These are phyloP conservation scores for Ciconia maguari DNA, from an alignment of 2,113 vertebrate species.

Conservation along the genomic window DNA sequence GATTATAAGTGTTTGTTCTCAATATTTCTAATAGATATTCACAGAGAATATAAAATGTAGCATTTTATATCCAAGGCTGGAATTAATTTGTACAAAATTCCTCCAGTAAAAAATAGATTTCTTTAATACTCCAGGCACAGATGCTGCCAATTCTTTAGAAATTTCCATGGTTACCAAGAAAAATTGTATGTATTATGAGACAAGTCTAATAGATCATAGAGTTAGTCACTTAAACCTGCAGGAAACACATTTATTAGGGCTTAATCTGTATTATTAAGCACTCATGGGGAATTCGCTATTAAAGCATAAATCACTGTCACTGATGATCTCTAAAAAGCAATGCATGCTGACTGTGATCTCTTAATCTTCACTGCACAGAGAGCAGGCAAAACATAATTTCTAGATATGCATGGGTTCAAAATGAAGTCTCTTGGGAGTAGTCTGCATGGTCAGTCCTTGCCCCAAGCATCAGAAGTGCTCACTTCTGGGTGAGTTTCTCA, in stretches of 20 bases:
- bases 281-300: conserved; percentile 42
- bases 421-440: background rate
- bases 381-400: background rate
- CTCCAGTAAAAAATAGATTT: conserved; percentile 35
- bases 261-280: conserved; percentile 64
- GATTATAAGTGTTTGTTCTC: background rate
- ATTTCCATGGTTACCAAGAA: conserved; percentile 51
- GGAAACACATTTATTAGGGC: conserved; percentile 62
- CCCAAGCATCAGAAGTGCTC: background rate
- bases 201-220: conserved; percentile 46
- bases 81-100: conserved; percentile 48
- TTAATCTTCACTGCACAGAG: background rate
- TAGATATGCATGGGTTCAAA: background rate
- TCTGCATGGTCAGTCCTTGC: background rate
- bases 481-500: background rate
- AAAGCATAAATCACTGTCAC: conserved; percentile 63
- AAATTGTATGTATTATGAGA: conserved; percentile 53
- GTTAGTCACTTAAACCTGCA: conserved; percentile 57
- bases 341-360: background rate
- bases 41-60: conserved; percentile 11
- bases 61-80: conserved; percentile 11
- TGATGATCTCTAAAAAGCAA: background rate
- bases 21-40: background rate
- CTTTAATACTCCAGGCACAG: conserved; percentile 33
- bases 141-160: conserved; percentile 49